Base-by-base conservation (phyloP, 2,888 invertebrate genomes). In the Scaptomyza parva region DNA sequence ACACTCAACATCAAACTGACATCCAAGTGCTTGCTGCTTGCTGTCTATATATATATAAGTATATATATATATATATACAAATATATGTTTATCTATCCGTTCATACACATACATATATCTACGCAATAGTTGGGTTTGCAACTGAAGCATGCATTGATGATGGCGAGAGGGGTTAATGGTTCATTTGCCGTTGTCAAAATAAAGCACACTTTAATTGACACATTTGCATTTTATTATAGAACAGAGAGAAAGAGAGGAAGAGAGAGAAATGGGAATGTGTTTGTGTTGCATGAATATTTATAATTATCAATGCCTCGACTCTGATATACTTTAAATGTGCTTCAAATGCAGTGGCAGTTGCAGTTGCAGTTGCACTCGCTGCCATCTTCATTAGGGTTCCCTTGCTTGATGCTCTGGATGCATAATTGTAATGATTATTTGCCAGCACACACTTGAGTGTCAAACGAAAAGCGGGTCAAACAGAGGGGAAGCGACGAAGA, bases 151-250 rank as follows among this genome's bases (percentile, higher is more conserved):
- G 24, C 18, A 18, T 11, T 7, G 18, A 18, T 12, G 9, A 5
- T n/a, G 26, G 11, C 7, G 18, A 20, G 0, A 9, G 1, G 8
- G 39, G 45, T 28, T 18, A 9, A 1, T 28, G 28, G 22, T 30
- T 39, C 76, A 76, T 76, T 79, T 52, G 77, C 61, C 69, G 78
- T 74, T 88, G 84, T 87, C 85, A 86, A 88, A 86, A 88, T 88
- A 85, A 87, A 87, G 86, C 86, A 74, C 88, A 87, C 83, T 86
- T 87, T 88, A 86, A 86, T 86, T 86, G 88, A 88, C 87, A 87
- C 87, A 86, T 86, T 86, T 88, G 88, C 85, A 86, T 86, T 87
- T 87, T 77, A 85, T 80, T 82, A 74, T 78, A 62, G 54, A 22
- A 28, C 26, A n/a, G 45, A 43, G 9, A 28, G 9, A 28, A 8